Conservation (phyloP, 2,888 invertebrate genomes). For the Ochropacha duplaris region DNA sequence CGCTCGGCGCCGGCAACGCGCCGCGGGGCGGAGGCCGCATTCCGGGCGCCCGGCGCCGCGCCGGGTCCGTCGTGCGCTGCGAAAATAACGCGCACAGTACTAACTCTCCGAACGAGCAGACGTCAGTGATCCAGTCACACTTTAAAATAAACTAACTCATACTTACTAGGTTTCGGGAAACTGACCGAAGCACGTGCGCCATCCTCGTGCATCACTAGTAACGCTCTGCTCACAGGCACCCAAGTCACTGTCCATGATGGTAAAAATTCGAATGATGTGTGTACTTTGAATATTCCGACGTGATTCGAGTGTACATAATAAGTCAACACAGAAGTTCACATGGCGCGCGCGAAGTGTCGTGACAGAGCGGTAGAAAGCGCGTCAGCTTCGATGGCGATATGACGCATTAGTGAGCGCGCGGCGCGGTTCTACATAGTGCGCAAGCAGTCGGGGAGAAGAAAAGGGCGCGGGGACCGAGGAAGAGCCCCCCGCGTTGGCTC, state of each 20-base stretch:
- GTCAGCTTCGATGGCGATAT: conserved; percentile 70
- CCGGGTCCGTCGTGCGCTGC: conserved; percentile 52
- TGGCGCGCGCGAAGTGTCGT: conserved; percentile 70
- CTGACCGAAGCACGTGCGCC: conserved; percentile 67
- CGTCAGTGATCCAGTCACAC: conserved; percentile 63
- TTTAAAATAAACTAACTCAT: conserved; percentile 74
- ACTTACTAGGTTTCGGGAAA: conserved; percentile 67
- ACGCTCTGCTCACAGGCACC: conserved; percentile 58
- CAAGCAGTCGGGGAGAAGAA: conserved; percentile 62
- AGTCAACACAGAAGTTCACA: conserved; percentile 76
- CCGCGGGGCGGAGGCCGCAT: conserved; percentile 77
- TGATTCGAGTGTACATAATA: conserved; percentile 35
- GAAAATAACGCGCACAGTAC: conserved; percentile 71
- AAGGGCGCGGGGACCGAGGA: conserved; percentile 52
- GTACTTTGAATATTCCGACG: conserved; percentile 27
- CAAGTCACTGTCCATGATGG: conserved; percentile 63
- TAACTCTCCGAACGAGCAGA: conserved; percentile 44
- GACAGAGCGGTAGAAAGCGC: conserved; percentile 50
- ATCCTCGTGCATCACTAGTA: conserved; percentile 56
- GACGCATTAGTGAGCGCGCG: conserved; percentile 83
- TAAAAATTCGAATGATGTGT: conserved; percentile 26
- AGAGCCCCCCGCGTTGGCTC: conserved; percentile 60
- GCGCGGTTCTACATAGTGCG: conserved; percentile 71
- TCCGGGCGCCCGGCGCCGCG: conserved; percentile 65
- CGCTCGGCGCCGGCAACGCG: conserved; percentile 66